Conservation (phyloP, 2,113 vertebrate species). For the Stigmatopora nigra region DNA sequence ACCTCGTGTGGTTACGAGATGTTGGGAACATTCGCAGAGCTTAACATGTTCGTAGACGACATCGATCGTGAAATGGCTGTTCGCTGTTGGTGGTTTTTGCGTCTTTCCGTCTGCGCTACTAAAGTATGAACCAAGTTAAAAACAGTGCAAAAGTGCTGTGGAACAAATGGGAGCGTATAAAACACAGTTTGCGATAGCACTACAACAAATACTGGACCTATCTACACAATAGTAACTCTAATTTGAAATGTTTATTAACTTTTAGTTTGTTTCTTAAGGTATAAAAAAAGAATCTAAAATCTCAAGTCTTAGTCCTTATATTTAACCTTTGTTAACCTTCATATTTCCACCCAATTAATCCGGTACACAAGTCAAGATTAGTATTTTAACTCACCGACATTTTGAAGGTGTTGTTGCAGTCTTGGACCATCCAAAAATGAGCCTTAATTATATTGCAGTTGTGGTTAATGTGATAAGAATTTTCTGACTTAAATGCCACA, state of each 20-base stretch:
- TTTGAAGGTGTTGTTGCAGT: too few relatives aligned
- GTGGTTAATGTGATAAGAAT: too few relatives aligned
- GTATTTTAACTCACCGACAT: too few relatives aligned
- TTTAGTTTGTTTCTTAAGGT: neutral
- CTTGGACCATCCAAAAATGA: too few relatives aligned
- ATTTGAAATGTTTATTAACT: neutral
- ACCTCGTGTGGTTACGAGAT: slow-evolving; percentile 31
- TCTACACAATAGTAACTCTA: too few relatives aligned
- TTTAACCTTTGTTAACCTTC: neutral
- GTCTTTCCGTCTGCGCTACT: neutral
- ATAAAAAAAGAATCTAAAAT: neutral
- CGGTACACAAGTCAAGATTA: neutral
- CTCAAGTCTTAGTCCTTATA: neutral
- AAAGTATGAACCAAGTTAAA: slow-evolving; percentile 33
- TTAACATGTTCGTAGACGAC: slow-evolving; percentile 3
- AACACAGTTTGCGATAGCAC: neutral
- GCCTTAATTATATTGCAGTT: too few relatives aligned
- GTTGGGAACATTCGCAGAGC: slow-evolving; percentile 11
- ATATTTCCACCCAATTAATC: neutral
- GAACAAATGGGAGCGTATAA: neutral
- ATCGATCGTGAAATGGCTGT: slow-evolving; percentile 54
- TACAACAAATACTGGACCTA: neutral
- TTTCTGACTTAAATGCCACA: too few relatives aligned
- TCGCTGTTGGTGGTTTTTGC: slow-evolving; percentile 52
- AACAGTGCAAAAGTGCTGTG: slow-evolving; percentile 37